Evolutionary conservation across 2,113 vertebrate genomes (phyloP), one percentile per base, ranked within the genome.

Genomic region (Ageneiosus marmoratus): DNA sequence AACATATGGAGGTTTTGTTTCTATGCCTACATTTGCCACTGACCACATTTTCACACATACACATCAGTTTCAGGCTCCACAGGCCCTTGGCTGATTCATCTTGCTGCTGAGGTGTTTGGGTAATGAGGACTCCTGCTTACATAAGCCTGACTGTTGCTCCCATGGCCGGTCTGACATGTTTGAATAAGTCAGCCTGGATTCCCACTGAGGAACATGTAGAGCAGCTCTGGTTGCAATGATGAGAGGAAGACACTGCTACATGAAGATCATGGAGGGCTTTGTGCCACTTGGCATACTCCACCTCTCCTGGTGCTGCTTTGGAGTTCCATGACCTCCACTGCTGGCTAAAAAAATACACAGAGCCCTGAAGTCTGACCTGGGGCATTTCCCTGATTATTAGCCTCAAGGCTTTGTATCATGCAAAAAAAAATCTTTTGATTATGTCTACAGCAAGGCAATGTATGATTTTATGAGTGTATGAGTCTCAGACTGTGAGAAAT

Each of bases 61-160:
- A 46, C 58, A 82, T 24, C 37, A 16, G 56, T 51, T 69, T 24
- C 74, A 46, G 58, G 73, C 55, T 34, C n/a, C 50, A 69, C 5
- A 41, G 69, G 51, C 76, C 67, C 29, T 81, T 41, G 51, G 53
- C 70, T 75, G 74, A 80, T 65, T 48, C 48, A 53, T 75, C 53
- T 76, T 27, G 63, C 50, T 80, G 51, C 29, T 46, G 81, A 80
- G 50, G 62, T 81, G 50, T 70, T 65, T 72, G 37, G 1, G 32
- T 74, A 65, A 81, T 78, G 75, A 84, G 44, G 77, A 76, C 70
- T 60, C 50, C 46, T 62, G 55, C 72, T 53, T 84, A 85, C 60
- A 80, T 79, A 88, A 86, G 29, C 63, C 5, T 65, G 74, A 51
- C 83, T 73, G 65, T 76, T 83, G 80, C 67, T 85, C 80, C 77